Percentiles rank a stretch among this genome's conserved stretches.
These are phyloP conservation scores for Plumapathes pennacea DNA, from an alignment of 92 coral and sea anemone species.

Conservation along the genomic window DNA sequence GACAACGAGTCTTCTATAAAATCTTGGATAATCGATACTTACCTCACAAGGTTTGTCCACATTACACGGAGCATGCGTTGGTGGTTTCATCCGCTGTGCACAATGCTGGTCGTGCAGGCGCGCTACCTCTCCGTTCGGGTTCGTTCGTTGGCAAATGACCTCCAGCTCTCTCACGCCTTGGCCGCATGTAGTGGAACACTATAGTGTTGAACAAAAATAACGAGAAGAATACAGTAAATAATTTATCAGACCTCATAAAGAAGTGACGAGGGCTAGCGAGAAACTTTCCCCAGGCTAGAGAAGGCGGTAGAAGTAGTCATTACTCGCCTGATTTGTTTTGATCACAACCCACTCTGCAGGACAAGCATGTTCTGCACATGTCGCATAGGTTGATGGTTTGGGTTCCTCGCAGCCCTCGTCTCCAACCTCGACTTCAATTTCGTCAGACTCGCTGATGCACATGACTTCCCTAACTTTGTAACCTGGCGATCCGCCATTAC, in stretches of 20 bases:
- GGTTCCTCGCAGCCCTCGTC: slow-evolving; percentile 36
- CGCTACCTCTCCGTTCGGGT: slow-evolving; percentile 16
- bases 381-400: slow-evolving; percentile 32
- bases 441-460: slow-evolving; percentile 44
- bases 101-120: slow-evolving; percentile 35
- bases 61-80: slow-evolving; percentile 42
- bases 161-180: slow-evolving; percentile 16
- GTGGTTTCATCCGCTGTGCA: slow-evolving; percentile 42
- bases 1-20: too few species aligned
- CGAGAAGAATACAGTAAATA: neutral
- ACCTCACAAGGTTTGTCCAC: slow-evolving; percentile 34
- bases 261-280: neutral
- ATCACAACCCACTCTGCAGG: slow-evolving; percentile 60
- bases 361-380: slow-evolving; percentile 44
- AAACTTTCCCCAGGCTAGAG: neutral
- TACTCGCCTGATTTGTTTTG: slow-evolving; percentile 33
- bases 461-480: slow-evolving; percentile 40
- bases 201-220: neutral
- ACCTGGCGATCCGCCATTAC: slow-evolving; percentile 60
- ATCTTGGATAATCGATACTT: too few species aligned
- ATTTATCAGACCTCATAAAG: neutral
- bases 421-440: slow-evolving; percentile 30
- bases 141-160: slow-evolving; percentile 31
- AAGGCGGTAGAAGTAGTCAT: too few species aligned
- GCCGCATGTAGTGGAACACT: slow-evolving; percentile 63